phyloP scores from a whole-genome alignment of 37 sponge, comb jelly and placozoan genomes.

The Mnemiopsis leidyi region DNA sequence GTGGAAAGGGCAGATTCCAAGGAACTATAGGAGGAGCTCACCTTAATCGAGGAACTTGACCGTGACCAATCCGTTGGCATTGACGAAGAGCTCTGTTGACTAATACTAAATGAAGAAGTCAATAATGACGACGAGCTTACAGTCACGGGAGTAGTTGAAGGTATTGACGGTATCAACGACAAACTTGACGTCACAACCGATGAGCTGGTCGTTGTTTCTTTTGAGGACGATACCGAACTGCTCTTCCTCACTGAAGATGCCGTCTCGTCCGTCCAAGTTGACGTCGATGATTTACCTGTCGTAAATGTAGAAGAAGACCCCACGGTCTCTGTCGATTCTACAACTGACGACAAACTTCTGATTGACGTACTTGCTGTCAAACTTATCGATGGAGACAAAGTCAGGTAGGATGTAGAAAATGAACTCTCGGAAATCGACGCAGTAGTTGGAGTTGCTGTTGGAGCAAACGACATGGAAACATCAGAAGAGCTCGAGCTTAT shows the following conservation, averaged over 20 bases:
- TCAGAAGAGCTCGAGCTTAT: not conserved
- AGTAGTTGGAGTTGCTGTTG: not conserved
- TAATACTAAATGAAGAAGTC: not conserved
- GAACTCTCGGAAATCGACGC: not conserved
- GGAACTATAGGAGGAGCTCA: not conserved
- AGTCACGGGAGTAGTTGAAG: not conserved
- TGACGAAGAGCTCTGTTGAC: not conserved
- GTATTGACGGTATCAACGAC: not conserved
- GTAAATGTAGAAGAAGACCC: not conserved
- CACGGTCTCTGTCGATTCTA: not conserved
- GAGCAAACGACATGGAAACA: not conserved
- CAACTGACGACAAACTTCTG: not conserved
- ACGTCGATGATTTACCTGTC: not conserved
- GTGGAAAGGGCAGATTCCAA: not conserved
- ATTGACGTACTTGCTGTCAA: not conserved
- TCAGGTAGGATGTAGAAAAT: not conserved
- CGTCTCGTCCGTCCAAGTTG: not conserved
- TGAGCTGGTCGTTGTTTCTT: not conserved
- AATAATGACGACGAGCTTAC: not conserved
- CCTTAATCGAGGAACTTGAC: not conserved
- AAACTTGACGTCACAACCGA: not conserved
- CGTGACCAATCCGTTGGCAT: not conserved
- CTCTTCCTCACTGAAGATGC: not conserved
- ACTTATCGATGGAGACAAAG: not conserved
- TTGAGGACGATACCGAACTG: not conserved